A percentile compares a stretch with the other conserved stretches of the same genome.
Conservation (phyloP, 2,797 vertebrate genomes). For the Eupleurogrammus muticus region DNA sequence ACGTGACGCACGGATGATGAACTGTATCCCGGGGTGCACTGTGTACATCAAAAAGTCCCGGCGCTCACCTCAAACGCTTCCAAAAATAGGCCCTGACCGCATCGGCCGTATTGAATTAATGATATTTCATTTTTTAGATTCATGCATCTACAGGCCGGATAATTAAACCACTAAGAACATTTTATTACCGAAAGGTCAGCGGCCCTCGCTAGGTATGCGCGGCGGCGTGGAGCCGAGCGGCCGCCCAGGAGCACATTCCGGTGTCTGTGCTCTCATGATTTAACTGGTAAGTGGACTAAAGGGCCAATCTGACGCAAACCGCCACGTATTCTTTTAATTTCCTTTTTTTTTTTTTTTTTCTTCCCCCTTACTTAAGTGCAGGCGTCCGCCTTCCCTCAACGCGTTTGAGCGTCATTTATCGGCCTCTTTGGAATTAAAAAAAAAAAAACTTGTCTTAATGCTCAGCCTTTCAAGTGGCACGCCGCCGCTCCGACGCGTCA, state of each 20-base stretch:
- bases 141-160: constrained; percentile 46
- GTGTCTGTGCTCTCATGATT: constrained; percentile 39
- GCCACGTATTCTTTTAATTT: constrained; percentile 39
- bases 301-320: constrained; percentile 24
- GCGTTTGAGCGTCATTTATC: constrained; percentile 38
- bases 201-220: constrained; percentile 19
- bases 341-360: too few species aligned
- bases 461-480: constrained; percentile 40
- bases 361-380: background rate
- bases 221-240: constrained; percentile 21
- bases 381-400: constrained; percentile 14
- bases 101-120: constrained; percentile 38
- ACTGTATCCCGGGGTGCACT: constrained; percentile 16
- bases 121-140: constrained; percentile 47
- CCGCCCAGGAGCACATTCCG: constrained; percentile 50
- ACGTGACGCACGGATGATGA: constrained; percentile 27
- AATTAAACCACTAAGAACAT: constrained; percentile 58
- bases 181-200: constrained; percentile 59
- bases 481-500: constrained; percentile 31
- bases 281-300: constrained; percentile 35
- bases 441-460: constrained; percentile 36
- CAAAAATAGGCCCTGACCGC: constrained; percentile 36
- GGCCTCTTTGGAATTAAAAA: constrained; percentile 48
- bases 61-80: constrained; percentile 8
- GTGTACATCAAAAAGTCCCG: constrained; percentile 11